These are phyloP conservation scores for Acanthacorydalis orientalis DNA, from an alignment of 2,888 invertebrate genomes.

Conservation along the genomic window DNA sequence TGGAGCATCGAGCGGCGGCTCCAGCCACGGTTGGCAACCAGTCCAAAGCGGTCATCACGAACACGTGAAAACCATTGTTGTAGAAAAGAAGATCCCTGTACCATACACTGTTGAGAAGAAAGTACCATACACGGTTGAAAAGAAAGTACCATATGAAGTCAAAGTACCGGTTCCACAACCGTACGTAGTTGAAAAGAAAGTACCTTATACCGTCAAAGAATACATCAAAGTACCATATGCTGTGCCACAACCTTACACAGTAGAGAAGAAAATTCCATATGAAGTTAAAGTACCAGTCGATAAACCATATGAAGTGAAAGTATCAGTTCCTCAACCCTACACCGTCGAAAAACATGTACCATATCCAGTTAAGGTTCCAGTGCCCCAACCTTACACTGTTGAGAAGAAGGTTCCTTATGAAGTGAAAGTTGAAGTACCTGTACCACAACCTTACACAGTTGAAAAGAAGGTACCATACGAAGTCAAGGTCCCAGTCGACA, in stretches of 20 bases:
- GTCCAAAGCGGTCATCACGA: slow-evolving; percentile 26
- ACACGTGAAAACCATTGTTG: slow-evolving; percentile 60
- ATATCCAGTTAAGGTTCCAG: slow-evolving; percentile 51
- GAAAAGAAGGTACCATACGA: slow-evolving; percentile 67
- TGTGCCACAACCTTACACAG: slow-evolving; percentile 56
- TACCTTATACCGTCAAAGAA: slow-evolving; percentile 52
- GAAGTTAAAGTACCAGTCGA: slow-evolving; percentile 58
- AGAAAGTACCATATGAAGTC: slow-evolving; percentile 64
- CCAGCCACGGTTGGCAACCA: slow-evolving; percentile 15
- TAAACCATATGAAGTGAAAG: slow-evolving; percentile 57
- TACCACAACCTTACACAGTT: slow-evolving; percentile 50
- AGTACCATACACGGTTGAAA: slow-evolving; percentile 66
- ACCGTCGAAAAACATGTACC: slow-evolving; percentile 63
- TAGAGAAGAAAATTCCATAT: slow-evolving; percentile 56
- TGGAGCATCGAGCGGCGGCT: slow-evolving; percentile 15
- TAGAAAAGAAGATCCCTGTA: slow-evolving; percentile 68
- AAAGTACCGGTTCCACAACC: slow-evolving; percentile 53
- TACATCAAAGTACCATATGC: slow-evolving; percentile 53
- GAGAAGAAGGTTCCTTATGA: slow-evolving; percentile 35
- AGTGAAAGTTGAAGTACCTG: slow-evolving; percentile 46
- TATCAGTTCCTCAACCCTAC: slow-evolving; percentile 53
- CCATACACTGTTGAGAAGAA: slow-evolving; percentile 70
- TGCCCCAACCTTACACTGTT: slow-evolving; percentile 37
- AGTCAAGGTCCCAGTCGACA: slow-evolving; percentile 55
- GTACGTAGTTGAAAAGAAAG: slow-evolving; percentile 55